Percentiles rank a stretch among this genome's conserved stretches.
Evolutionary conservation across 92 coral and sea anemone genomes (phyloP).

Genomic region (Epizoanthus ramosus): DNA sequence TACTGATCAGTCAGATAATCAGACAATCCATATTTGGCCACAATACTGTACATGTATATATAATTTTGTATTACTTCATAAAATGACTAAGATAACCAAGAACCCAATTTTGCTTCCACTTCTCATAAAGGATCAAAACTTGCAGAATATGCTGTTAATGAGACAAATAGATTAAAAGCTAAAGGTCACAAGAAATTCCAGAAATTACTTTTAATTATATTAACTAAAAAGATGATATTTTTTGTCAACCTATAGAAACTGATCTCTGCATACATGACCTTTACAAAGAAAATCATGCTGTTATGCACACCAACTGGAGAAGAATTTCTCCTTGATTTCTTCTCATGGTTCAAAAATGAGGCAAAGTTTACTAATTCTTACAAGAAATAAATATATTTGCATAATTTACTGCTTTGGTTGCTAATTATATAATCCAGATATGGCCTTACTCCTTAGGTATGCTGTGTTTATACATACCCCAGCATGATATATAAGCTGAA

Average conservation of each 20-base stretch:
- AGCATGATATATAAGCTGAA: too few relatives aligned
- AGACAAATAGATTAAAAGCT: background rate
- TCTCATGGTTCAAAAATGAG: background rate
- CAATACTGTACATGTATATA: too few relatives aligned
- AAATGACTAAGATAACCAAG: too few relatives aligned
- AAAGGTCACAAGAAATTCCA: conserved; percentile 4
- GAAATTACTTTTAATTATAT: conserved; percentile 3
- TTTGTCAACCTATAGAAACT: too few relatives aligned
- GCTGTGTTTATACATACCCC: too few relatives aligned
- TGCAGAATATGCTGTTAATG: background rate
- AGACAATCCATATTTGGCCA: background rate
- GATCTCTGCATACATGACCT: background rate
- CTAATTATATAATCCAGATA: too few relatives aligned
- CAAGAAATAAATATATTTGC: background rate
- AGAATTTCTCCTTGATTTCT: background rate
- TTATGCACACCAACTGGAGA: conserved; percentile 2
- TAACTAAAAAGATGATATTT: conserved; percentile 1
- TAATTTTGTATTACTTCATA: too few relatives aligned
- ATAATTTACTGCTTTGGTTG: too few relatives aligned
- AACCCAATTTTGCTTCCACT: background rate
- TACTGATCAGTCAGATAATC: too few relatives aligned
- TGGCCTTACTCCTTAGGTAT: too few relatives aligned
- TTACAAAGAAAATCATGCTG: conserved; percentile 22
- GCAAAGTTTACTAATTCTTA: background rate
- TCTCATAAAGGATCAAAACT: background rate